Percentiles rank a stretch among this genome's conserved stretches.
phyloP scores from a whole-genome alignment of 2,113 vertebrate species.

The Struthio camelus region DNA sequence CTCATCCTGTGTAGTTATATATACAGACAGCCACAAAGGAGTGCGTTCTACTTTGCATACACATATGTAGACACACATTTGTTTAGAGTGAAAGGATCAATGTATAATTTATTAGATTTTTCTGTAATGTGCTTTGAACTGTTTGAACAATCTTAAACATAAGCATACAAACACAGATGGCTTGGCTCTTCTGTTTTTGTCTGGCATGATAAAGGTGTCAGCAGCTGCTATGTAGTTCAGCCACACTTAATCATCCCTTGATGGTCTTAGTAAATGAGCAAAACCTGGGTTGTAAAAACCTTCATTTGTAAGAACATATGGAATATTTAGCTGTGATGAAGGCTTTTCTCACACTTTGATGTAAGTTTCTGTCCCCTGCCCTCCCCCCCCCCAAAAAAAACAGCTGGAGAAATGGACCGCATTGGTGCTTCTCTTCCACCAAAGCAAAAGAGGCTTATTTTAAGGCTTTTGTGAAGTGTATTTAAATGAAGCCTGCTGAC shows the following conservation, averaged over 20 bases:
- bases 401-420: neutral
- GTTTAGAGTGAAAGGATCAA: neutral
- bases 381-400: too few species aligned
- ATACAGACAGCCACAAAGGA: neutral
- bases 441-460: neutral
- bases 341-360: slow-evolving; percentile 1
- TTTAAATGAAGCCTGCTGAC: neutral
- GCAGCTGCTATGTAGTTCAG: slow-evolving; percentile 29
- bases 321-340: slow-evolving; percentile 34
- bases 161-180: slow-evolving; percentile 52
- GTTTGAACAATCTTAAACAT: slow-evolving; percentile 28
- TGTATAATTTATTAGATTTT: slow-evolving; percentile 31
- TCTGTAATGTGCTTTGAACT: neutral
- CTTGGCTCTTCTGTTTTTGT: slow-evolving; percentile 33
- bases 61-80: neutral
- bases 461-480: neutral
- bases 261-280: neutral
- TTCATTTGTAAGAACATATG: slow-evolving; percentile 8
- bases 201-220: slow-evolving; percentile 9
- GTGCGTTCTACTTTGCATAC: neutral
- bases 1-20: neutral
- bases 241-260: slow-evolving; percentile 41
- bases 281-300: neutral
- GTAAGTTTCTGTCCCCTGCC: neutral
- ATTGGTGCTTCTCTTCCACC: neutral